Percentiles rank a stretch among this genome's conserved stretches.
Conservation (phyloP, 2,113 vertebrate genomes). For the Trogon melanurus region DNA sequence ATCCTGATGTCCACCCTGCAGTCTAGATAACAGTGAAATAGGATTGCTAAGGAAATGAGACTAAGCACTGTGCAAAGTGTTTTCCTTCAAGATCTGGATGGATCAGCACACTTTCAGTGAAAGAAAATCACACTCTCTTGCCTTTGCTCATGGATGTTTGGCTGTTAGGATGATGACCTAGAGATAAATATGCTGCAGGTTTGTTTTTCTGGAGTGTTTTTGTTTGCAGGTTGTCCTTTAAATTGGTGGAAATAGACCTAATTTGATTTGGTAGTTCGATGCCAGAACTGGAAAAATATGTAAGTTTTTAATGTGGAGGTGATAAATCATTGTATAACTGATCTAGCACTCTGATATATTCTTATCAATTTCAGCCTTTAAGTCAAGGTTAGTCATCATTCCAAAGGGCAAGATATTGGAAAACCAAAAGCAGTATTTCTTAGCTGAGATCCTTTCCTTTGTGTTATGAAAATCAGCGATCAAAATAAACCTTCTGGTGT, state of each 20-base stretch:
- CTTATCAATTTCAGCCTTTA: neutral
- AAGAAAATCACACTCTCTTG: neutral
- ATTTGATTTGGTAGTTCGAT: neutral
- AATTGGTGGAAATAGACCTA: neutral
- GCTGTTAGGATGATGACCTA: neutral
- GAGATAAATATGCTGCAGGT: neutral
- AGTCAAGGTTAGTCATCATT: neutral
- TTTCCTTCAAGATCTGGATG: neutral
- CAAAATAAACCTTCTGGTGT: neutral
- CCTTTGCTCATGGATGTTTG: neutral
- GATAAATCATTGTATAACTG: neutral
- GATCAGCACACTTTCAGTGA: neutral
- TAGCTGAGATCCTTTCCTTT: neutral
- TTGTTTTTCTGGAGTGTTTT: neutral
- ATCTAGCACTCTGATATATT: neutral
- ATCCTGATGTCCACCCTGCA: neutral
- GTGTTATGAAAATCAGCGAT: neutral
- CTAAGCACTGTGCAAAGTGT: neutral
- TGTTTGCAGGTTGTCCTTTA: neutral
- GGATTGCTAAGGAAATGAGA: neutral
- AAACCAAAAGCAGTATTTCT: neutral
- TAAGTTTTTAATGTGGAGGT: neutral
- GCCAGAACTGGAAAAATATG: neutral
- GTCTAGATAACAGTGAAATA: neutral
- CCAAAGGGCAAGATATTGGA: neutral